Evolutionary conservation across 1,140 invertebrate genomes (phyloP).

Genomic region (Trichonephila clavipes): DNA sequence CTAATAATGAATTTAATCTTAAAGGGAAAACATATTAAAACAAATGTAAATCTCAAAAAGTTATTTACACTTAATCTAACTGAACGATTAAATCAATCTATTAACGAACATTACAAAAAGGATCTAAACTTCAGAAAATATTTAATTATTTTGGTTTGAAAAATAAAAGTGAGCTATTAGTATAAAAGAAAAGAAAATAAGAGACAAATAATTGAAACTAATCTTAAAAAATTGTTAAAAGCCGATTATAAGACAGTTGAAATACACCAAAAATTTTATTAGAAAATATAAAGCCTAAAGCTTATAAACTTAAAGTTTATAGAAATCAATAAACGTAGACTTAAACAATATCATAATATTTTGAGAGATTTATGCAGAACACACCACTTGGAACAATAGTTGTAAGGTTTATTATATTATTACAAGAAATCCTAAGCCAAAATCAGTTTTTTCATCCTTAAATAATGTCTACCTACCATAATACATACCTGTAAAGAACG

Average conservation of each 20-base stretch:
- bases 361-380: background rate
- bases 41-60: no score
- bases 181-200: background rate
- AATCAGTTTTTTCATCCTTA: background rate
- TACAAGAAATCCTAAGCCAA: background rate
- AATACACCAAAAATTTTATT: background rate
- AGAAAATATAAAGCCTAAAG: slow-evolving; percentile 20
- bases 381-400: background rate
- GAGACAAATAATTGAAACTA: background rate
- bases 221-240: background rate
- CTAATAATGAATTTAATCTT: no score
- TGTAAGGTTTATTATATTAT: background rate
- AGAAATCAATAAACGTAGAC: background rate
- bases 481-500: no score
- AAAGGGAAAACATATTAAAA: no score
- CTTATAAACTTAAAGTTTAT: background rate
- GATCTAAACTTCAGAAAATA: slow-evolving; percentile 1
- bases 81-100: no score
- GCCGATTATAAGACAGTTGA: slow-evolving; percentile 11
- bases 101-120: background rate
- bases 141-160: slow-evolving; percentile 25
- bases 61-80: no score
- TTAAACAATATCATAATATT: slow-evolving; percentile 32
- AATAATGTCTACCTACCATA: background rate
- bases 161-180: background rate